Evolutionary conservation across 2,113 vertebrate species (phyloP), one percentile per base, ranked within the genome.

Genomic region (Eolophus roseicapilla): DNA sequence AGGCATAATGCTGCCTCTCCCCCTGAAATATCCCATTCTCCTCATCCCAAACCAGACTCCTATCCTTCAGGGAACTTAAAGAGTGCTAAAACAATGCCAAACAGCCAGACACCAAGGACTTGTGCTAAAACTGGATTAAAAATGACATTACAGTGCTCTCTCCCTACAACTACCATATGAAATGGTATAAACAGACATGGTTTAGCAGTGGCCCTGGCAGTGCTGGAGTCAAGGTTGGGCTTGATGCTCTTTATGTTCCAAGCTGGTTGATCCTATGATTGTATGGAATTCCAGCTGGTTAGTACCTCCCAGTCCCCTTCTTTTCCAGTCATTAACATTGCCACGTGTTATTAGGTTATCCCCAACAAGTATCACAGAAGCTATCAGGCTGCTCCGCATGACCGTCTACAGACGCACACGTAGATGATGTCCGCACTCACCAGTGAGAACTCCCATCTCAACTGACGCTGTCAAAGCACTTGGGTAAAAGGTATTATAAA

Each of bases 301-400:
- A 15, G 43, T 1, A 11, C n/a, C 46, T 77, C 71, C 78, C 90
- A 84, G 79, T 17, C 49, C 18, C 53, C 49, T 37, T 88, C 47
- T 50, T 17, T 31, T 52, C 69, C 41, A 41, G 57, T 35, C 57
- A 59, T 35, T 15, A 59, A 35, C 33, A 59, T 35, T 24, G 57
- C 57, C 57, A 59, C 57, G 3, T 59, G 97, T 97, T 98, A 98
- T 98, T 98, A 98, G 97, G 94, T 98, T 98, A 98, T 98, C 98
- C 98, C 98, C 98, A 17, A 96, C 35, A 89, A 43, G 43, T 37
- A 67, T 33, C 85, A 33, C 67, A 79, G 37, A 95, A 95, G 97
- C 96, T 59, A 53, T 88, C 59, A 65, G 82, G 80, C 85, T 92
- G 80, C 85, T 92, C 2, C 1, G 77, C 44, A 83, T 63, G 80